phyloP scores from a whole-genome alignment of 2,888 invertebrate species.

The Eristalis arbustorum region DNA sequence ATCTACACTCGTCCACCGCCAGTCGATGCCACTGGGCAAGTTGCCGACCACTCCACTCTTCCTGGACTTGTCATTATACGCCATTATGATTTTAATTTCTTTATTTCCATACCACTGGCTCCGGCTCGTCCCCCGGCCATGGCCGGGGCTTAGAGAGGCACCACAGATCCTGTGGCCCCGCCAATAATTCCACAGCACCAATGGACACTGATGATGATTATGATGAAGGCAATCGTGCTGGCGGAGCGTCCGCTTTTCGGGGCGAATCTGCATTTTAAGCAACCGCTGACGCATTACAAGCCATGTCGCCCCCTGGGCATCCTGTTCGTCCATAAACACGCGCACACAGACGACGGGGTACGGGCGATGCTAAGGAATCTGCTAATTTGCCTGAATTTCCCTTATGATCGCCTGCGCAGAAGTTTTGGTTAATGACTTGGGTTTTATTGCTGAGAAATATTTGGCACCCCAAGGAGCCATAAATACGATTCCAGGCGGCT shows the following conservation, averaged over 20 bases:
- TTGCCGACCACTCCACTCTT: slow-evolving; percentile 22
- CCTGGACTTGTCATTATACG: slow-evolving; percentile 39
- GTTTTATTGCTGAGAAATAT: neutral
- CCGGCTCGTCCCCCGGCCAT: neutral
- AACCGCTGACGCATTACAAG: slow-evolving; percentile 1
- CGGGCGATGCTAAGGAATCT: neutral
- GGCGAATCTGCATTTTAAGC: neutral
- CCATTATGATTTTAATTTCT: slow-evolving; percentile 57
- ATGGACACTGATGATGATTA: neutral
- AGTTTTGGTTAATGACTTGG: neutral
- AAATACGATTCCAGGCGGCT: neutral
- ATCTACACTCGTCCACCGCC: neutral
- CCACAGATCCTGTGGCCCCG: neutral
- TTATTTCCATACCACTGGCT: slow-evolving; percentile 41
- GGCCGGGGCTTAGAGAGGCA: neutral
- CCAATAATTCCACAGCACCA: neutral
- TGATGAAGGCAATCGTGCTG: slow-evolving; percentile 6
- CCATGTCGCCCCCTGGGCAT: neutral
- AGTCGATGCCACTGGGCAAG: slow-evolving; percentile 15
- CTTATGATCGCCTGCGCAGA: neutral
- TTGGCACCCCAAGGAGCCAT: neutral
- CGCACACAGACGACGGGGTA: neutral
- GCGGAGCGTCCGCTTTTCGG: slow-evolving; percentile 6
- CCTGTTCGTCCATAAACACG: neutral
- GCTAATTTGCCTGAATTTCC: slow-evolving; percentile 9